phyloP scores from a whole-genome alignment of 2,888 invertebrate species.

The Podabrus alpinus region DNA sequence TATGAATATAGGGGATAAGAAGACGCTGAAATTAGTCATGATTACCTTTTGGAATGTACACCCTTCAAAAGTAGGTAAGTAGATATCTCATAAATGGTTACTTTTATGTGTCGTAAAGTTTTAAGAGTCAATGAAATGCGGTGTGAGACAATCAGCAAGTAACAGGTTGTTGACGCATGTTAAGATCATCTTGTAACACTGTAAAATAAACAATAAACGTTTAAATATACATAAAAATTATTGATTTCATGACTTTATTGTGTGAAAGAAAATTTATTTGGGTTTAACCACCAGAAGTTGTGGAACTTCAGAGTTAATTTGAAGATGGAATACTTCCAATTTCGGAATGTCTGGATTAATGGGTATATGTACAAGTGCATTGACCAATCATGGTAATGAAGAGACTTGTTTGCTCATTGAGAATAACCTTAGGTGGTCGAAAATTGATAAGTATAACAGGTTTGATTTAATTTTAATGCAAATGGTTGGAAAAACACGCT shows the following conservation, averaged over 20 bases:
- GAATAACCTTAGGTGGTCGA: neutral
- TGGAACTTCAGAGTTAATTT: neutral
- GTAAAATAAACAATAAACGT: neutral
- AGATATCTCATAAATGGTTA: constrained; percentile 54
- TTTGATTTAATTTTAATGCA: neutral
- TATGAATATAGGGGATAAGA: neutral
- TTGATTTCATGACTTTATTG: neutral
- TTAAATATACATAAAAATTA: neutral
- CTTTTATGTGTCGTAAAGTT: constrained; percentile 57
- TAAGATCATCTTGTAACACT: neutral
- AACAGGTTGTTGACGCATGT: constrained; percentile 36
- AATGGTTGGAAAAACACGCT: neutral
- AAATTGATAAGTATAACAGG: neutral
- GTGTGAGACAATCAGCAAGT: constrained; percentile 49
- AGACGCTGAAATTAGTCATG: neutral
- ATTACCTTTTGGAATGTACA: neutral
- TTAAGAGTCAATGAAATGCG: constrained; percentile 56
- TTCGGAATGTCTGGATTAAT: too few relatives aligned
- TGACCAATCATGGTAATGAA: neutral
- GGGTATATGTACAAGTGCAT: too few relatives aligned
- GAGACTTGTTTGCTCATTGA: neutral
- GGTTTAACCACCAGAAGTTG: neutral
- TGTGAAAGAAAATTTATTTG: neutral
- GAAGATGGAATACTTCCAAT: neutral
- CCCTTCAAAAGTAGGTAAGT: neutral